Evolutionary conservation across 64 coral and sea anemone species (phyloP).

Genomic region (Cladopsammia gracilis): DNA sequence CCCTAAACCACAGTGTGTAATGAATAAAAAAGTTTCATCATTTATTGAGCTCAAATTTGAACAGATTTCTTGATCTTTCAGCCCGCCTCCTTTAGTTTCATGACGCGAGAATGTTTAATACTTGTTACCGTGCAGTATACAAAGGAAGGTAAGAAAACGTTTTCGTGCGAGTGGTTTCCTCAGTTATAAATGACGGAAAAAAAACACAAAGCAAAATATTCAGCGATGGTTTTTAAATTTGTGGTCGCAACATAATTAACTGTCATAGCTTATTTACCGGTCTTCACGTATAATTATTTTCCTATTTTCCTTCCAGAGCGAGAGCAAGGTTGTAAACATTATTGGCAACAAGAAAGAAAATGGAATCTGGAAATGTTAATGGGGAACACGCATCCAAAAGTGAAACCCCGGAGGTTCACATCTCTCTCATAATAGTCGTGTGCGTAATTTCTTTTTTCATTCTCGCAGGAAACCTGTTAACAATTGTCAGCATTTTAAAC

Average conservation of each 20-base stretch:
- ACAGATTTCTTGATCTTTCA: neutral
- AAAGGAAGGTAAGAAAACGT: too few species aligned
- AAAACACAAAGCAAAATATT: too few species aligned
- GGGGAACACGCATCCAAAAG: neutral
- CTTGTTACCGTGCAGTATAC: too few species aligned
- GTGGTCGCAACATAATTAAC: neutral
- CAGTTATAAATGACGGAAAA: too few species aligned
- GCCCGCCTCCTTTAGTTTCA: too few species aligned
- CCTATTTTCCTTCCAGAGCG: too few species aligned
- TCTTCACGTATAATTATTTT: too few species aligned
- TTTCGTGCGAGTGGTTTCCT: too few species aligned
- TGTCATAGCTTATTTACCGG: neutral
- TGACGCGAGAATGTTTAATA: too few species aligned
- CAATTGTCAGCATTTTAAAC: conserved; percentile 4
- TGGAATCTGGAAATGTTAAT: neutral
- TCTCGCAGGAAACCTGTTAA: conserved; percentile 17
- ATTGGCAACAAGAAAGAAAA: neutral
- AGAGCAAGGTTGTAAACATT: too few species aligned
- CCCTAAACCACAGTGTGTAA: neutral
- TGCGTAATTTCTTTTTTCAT: neutral
- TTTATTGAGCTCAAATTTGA: neutral
- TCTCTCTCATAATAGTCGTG: neutral
- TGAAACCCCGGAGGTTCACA: neutral
- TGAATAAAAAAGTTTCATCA: neutral
- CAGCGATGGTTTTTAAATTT: neutral